A percentile compares a stretch with the other conserved stretches of the same genome.
Conservation (phyloP, 2,797 vertebrate species). For the Rhincodon typus region DNA sequence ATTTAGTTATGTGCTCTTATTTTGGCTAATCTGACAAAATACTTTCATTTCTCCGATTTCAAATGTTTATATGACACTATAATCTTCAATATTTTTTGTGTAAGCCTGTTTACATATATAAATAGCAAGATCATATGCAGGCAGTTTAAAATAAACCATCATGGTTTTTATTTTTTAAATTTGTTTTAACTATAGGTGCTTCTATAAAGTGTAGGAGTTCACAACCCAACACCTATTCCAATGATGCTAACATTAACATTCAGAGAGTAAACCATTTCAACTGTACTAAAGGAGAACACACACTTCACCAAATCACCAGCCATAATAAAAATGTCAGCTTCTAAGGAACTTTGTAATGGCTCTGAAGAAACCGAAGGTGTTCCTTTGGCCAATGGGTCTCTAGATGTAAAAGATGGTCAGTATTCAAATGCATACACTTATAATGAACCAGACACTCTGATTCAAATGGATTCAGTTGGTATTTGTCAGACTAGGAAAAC, state of each 20-base stretch:
- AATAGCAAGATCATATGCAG: conserved; percentile 22
- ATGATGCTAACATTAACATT: conserved; percentile 33
- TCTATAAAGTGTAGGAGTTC: conserved; percentile 34
- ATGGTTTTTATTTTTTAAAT: conserved; percentile 27
- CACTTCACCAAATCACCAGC: conserved; percentile 27
- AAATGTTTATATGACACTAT: conserved; percentile 16
- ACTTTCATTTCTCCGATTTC: not conserved
- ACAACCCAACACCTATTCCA: conserved; percentile 35
- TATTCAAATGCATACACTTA: conserved; percentile 33
- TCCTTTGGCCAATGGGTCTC: conserved; percentile 27
- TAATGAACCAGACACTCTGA: conserved; percentile 7
- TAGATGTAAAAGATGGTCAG: conserved; percentile 24
- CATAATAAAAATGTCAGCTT: conserved; percentile 27
- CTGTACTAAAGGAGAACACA: conserved; percentile 32
- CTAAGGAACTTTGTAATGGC: conserved; percentile 35
- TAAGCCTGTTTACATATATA: not conserved
- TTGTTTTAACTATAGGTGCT: conserved; percentile 32
- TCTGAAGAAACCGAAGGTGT: conserved; percentile 14
- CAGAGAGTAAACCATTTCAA: conserved; percentile 32
- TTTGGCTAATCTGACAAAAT: conserved; percentile 15
- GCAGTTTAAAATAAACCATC: conserved; percentile 17
- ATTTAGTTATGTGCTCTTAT: conserved; percentile 10
- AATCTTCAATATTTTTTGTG: not conserved
- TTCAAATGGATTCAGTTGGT: conserved; percentile 31
- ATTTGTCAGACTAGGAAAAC: conserved; percentile 30